Evolutionary conservation across 2,797 vertebrate species (phyloP).

Genomic region (Lacerta agilis): DNA sequence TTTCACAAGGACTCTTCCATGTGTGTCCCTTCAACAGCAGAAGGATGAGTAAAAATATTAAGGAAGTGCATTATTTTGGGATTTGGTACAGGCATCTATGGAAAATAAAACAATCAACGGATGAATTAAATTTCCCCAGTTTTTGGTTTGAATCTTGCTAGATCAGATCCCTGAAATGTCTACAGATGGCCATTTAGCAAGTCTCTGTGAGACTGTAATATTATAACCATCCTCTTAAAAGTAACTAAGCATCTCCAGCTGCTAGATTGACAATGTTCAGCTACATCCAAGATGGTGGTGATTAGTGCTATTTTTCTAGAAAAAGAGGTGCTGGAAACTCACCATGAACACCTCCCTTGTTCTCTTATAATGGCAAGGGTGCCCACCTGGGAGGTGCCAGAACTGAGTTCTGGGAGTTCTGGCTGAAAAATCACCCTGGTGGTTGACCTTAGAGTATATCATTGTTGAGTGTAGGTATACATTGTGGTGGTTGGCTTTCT

Average conservation of each 20-base stretch:
- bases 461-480: background rate
- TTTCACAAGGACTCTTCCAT: slow-evolving; percentile 10
- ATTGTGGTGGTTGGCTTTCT: background rate
- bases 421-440: too few species aligned
- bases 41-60: slow-evolving; percentile 25
- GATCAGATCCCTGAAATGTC: background rate
- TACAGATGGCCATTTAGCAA: background rate
- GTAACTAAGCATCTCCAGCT: background rate
- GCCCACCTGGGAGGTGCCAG: too few species aligned
- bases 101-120: background rate
- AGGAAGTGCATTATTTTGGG: slow-evolving; percentile 34
- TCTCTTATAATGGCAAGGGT: too few species aligned
- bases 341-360: too few species aligned
- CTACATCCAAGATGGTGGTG: background rate
- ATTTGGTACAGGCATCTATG: background rate
- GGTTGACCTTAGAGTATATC: background rate
- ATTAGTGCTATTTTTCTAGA: too few species aligned
- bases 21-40: background rate
- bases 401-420: too few species aligned
- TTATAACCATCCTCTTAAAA: background rate
- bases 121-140: background rate
- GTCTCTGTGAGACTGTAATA: background rate
- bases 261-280: background rate
- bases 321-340: too few species aligned
- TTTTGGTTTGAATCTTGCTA: background rate